A percentile compares a stretch with the other conserved stretches of the same genome.
These are phyloP conservation scores for Nautilus pompilius DNA, from an alignment of 1,140 invertebrate genomes.

Conservation along the genomic window DNA sequence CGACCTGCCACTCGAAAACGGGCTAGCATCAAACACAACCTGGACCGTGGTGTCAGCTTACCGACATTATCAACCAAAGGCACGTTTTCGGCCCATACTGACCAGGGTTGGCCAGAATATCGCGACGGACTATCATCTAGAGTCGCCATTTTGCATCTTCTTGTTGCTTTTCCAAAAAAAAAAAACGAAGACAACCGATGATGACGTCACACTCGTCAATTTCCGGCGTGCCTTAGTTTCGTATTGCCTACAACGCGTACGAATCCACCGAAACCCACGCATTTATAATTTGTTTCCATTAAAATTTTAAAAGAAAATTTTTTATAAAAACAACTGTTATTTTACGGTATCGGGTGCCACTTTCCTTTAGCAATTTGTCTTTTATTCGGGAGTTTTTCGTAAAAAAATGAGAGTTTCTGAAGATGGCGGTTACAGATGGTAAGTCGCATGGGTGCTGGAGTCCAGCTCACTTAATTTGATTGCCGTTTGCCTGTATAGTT, in stretches of 20 bases:
- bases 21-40: background rate
- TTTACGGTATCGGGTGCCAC: no score
- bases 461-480: no score
- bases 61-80: conserved; percentile 27
- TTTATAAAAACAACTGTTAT: no score
- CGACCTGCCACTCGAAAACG: background rate
- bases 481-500: no score
- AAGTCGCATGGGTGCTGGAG: conserved; percentile 12
- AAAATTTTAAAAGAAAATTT: no score
- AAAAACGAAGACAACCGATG: conserved; percentile 42
- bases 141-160: conserved; percentile 56
- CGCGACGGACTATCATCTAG: conserved; percentile 55
- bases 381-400: no score
- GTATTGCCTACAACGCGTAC: no score
- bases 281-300: no score
- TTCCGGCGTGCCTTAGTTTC: no score
- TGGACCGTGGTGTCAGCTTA: conserved; percentile 15
- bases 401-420: background rate
- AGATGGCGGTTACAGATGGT: conserved; percentile 28
- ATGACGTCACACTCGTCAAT: conserved; percentile 49
- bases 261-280: no score
- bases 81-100: conserved; percentile 46
- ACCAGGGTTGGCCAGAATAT: conserved; percentile 54
- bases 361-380: no score
- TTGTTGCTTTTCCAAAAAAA: conserved; percentile 51